These are phyloP conservation scores for Buphagus erythrorhynchus DNA, from an alignment of 2,797 vertebrate species.

Conservation along the genomic window DNA sequence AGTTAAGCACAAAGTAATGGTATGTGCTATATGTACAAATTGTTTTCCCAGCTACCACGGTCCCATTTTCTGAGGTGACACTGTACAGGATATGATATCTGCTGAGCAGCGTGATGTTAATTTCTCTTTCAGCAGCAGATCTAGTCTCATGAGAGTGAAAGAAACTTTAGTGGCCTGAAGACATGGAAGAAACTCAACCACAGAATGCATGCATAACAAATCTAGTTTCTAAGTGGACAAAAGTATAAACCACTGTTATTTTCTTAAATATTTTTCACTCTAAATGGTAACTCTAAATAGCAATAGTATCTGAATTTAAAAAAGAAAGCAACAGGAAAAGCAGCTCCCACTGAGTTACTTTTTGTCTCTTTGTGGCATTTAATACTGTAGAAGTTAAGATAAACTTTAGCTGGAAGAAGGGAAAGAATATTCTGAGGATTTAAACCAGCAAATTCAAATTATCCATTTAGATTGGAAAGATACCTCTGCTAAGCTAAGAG, in stretches of 20 bases:
- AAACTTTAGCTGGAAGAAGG: background rate
- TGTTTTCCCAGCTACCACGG: background rate
- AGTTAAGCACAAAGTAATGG: background rate
- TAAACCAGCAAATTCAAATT: background rate
- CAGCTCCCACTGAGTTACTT: background rate
- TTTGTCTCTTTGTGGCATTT: background rate
- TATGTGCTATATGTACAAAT: background rate
- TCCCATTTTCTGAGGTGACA: background rate
- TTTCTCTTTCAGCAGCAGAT: background rate
- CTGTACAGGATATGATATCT: background rate
- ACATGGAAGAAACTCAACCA: background rate
- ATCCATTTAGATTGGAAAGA: background rate
- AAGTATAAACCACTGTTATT: background rate
- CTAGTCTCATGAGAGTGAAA: background rate
- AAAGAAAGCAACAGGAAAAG: background rate
- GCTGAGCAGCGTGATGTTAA: fast-evolving
- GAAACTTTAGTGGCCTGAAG: background rate
- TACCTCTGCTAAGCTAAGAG: background rate
- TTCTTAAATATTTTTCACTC: background rate
- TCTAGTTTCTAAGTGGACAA: background rate
- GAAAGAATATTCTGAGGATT: background rate
- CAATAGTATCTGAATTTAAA: background rate
- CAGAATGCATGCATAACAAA: background rate
- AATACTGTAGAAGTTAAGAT: background rate
- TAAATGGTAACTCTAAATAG: background rate